Conservation (phyloP, 2,888 invertebrate genomes). For the Drosophila koepferae region DNA sequence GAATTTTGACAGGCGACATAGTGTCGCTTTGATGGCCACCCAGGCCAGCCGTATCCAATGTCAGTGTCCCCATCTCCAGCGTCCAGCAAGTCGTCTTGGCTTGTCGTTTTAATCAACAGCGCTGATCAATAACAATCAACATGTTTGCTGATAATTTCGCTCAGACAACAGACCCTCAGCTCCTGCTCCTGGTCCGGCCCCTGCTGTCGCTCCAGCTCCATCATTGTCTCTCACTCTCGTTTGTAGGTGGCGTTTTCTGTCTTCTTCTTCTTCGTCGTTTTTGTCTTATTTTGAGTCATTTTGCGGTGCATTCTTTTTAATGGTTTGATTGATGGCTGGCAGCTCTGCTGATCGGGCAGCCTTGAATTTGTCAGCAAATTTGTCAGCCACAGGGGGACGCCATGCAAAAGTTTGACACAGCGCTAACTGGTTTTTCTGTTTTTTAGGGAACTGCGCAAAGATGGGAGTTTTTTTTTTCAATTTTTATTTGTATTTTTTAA, state of each 20-base stretch:
- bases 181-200: constrained; percentile 8
- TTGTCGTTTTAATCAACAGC: constrained; percentile 77
- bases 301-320: constrained; percentile 79
- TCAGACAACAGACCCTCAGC: constrained; percentile 43
- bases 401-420: constrained; percentile 46
- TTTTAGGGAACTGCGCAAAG: constrained; percentile 15
- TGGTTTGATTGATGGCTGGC: constrained; percentile 80
- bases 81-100: constrained; percentile 10
- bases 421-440: constrained; percentile 64
- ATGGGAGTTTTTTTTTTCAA: constrained; percentile 18
- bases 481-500: constrained; percentile 17
- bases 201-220: neutral
- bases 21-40: constrained; percentile 82
- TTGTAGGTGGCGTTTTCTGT: constrained; percentile 69
- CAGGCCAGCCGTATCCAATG: constrained; percentile 78
- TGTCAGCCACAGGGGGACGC: constrained; percentile 62
- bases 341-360: constrained; percentile 69
- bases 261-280: neutral
- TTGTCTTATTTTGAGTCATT: constrained; percentile 58
- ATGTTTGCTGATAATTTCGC: constrained; percentile 80
- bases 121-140: constrained; percentile 82
- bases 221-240: neutral
- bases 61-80: constrained; percentile 42
- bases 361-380: constrained; percentile 80
- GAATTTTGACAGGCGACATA: constrained; percentile 83